phyloP scores from a whole-genome alignment of 2,113 vertebrate genomes.

The Oreochromis spilurus region DNA sequence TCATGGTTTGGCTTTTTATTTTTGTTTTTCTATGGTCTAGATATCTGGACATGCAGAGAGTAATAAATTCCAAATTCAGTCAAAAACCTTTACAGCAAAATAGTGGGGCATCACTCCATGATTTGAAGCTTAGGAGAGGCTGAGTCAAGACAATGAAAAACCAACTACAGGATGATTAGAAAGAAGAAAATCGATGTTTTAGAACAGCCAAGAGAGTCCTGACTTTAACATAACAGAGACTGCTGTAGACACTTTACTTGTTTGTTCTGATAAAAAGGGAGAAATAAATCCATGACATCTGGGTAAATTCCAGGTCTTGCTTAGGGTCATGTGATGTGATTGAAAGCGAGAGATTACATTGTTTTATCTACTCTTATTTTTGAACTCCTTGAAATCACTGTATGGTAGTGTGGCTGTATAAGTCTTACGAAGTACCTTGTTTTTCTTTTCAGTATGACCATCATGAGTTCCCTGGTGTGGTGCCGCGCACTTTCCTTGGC shows the following conservation, averaged over 20 bases:
- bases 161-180: not conserved
- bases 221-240: not conserved
- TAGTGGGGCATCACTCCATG: not conserved
- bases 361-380: not conserved
- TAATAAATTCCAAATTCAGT: not conserved
- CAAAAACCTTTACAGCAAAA: not conserved
- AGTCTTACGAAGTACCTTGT: not conserved
- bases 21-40: not conserved
- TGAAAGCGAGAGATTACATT: not conserved
- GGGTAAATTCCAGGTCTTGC: not conserved
- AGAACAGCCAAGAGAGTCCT: not conserved
- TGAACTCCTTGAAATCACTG: not conserved
- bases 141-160: not conserved
- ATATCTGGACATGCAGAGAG: not conserved
- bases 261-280: not conserved
- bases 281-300: not conserved
- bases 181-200: not conserved
- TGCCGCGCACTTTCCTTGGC: conserved; percentile 91
- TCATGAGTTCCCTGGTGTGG: conserved; percentile 91
- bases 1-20: not conserved
- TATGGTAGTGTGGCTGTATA: not conserved
- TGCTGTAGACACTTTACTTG: not conserved
- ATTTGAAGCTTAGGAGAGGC: not conserved
- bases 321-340: not conserved
- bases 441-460: conserved; percentile 86